Evolutionary conservation across 1,140 invertebrate species (phyloP), one percentile per base, ranked within the genome.

Genomic region (Marisa cornuarietis): DNA sequence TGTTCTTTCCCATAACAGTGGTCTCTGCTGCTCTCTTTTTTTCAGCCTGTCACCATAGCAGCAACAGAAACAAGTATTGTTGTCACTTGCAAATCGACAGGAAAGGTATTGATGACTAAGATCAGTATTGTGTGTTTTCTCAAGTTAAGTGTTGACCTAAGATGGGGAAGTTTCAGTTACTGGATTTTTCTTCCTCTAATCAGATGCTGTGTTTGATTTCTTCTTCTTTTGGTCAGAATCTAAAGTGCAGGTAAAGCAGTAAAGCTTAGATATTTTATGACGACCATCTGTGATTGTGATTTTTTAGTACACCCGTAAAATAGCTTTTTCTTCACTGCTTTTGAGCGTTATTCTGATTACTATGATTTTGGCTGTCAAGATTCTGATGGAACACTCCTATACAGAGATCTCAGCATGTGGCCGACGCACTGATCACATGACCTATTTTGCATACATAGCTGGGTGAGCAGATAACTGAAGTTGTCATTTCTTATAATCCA

Each of bases 321-420:
- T n/a, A n/a, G n/a, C 1, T 42, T 42, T 42, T 42, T 42, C 6
- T 42, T 0, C 6, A 1, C 3, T 42, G 31, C 31, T 68, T 24
- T 16, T 68, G 65, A 13, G 22, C 65, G 13, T n/a, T 68, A 31
- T 68, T 31, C 22, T 68, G 10, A 68, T 16, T 5, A 22, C n/a
- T 63, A n/a, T 24, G 65, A 68, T 68, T 58, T 18, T 58, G 16
- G 58, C 26, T 81, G 83, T 84, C 66, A 82, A 92, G 91, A 79
- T 88, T 24, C 26, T 94, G 51, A 88, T 93, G 78, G 91, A 92
- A 79, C 93, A 93, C 87, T 92, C 91, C 54, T 94, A 93, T 82
- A 94, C 94, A 91, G 93, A 94, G 88, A 94, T 94, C 71, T 94
- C 93, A 5, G 93, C 93, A 0, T 94, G 94, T 90, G 93, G 93